Percentiles rank a stretch among this genome's conserved stretches.
phyloP scores from a whole-genome alignment of 2,888 invertebrate species.

The Geotrupes spiniger region DNA sequence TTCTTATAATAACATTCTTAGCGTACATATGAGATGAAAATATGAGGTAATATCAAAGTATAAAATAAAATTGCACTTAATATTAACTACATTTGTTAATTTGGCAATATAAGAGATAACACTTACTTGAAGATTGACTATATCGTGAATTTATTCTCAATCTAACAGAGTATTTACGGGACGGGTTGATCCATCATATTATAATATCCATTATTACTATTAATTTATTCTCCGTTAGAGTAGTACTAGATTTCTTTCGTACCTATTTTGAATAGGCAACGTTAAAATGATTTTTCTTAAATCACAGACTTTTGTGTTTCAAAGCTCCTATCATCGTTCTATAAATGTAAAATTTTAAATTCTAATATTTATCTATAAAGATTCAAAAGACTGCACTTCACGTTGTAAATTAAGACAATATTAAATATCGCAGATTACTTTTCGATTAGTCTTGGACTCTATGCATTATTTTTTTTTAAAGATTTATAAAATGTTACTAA shows the following conservation, averaged over 20 bases:
- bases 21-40: conserved; percentile 39
- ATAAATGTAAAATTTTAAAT: neutral
- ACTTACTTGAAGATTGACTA: conserved; percentile 14
- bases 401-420: conserved; percentile 1
- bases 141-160: conserved; percentile 13
- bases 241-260: conserved; percentile 18
- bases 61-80: conserved; percentile 48
- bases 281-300: conserved; percentile 19
- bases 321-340: conserved; percentile 6
- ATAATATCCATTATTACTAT: neutral
- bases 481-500: too few species aligned
- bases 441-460: conserved; percentile 1
- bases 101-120: conserved; percentile 38
- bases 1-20: conserved; percentile 30
- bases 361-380: neutral
- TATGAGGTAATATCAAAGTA: conserved; percentile 46
- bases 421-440: conserved; percentile 7
- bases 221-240: conserved; percentile 5
- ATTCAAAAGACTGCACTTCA: conserved; percentile 4
- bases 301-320: conserved; percentile 24
- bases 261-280: conserved; percentile 26
- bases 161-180: conserved; percentile 19
- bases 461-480: too few species aligned
- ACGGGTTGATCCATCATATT: conserved; percentile 13
- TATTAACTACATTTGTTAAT: conserved; percentile 35